Evolutionary conservation across 2,888 invertebrate species (phyloP).

Genomic region (Trachelus troglodyta): DNA sequence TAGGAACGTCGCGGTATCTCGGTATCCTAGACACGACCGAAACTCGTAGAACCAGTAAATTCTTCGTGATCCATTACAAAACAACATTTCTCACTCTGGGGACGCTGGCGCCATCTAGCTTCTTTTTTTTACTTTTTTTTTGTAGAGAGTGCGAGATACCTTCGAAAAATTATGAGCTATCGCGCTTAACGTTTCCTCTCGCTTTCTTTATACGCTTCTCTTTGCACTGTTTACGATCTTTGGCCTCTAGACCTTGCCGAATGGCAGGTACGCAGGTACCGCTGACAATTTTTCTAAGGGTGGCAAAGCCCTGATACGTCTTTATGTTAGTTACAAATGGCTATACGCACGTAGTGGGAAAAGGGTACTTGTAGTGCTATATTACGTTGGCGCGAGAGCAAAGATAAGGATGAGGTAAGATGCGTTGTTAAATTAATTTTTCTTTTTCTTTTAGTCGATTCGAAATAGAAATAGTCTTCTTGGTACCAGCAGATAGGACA

Average conservation of each 20-base stretch:
- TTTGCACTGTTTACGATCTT: background rate
- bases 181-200: background rate
- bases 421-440: background rate
- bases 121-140: background rate
- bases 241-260: background rate
- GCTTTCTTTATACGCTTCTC: background rate
- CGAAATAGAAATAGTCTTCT: background rate
- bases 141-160: background rate
- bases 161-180: background rate
- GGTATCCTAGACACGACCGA: background rate
- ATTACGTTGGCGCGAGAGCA: background rate
- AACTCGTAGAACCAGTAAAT: slow-evolving; percentile 37
- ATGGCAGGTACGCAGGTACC: background rate
- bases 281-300: background rate
- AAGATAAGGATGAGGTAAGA: background rate
- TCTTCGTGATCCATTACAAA: slow-evolving; percentile 42
- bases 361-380: background rate
- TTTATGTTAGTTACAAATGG: background rate
- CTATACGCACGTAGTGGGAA: background rate
- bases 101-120: background rate
- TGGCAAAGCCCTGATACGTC: background rate
- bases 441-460: background rate
- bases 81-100: slow-evolving; percentile 40
- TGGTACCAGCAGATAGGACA: background rate
- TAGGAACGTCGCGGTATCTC: background rate